Conservation (phyloP, 2,113 vertebrate genomes). For the Plectropomus leopardus region DNA sequence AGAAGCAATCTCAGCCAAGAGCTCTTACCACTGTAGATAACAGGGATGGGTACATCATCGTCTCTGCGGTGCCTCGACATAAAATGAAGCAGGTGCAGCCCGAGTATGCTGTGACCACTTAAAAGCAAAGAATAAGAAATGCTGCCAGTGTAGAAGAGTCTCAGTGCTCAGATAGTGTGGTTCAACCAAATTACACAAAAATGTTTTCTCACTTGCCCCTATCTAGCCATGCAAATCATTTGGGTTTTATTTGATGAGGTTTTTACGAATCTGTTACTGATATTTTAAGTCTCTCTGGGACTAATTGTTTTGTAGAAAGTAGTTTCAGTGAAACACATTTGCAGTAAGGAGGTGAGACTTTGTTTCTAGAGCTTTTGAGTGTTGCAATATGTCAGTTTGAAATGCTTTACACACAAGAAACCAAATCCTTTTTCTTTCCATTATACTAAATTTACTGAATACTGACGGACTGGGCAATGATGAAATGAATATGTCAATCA, state of each 20-base stretch:
- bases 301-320: not conserved
- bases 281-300: constrained; percentile 1
- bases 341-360: not conserved
- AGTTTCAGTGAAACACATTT: not conserved
- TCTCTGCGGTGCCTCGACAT: not conserved
- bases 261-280: not conserved
- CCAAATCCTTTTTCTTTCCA: not conserved
- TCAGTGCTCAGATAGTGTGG: too few species aligned
- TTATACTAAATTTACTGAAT: not conserved
- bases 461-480: not conserved
- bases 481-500: not conserved
- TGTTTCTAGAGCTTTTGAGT: not conserved
- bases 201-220: not conserved
- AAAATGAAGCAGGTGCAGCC: constrained; percentile 16
- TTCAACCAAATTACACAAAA: not conserved
- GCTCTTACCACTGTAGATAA: constrained; percentile 16
- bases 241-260: not conserved
- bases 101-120: not conserved
- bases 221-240: not conserved
- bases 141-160: not conserved
- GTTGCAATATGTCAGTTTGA: not conserved
- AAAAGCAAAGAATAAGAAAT: not conserved
- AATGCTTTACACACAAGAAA: not conserved
- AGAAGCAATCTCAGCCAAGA: constrained; percentile 32
- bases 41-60: not conserved